phyloP scores from a whole-genome alignment of 35 echinoderm and acorn worm species.

The Strongylocentrotus purpuratus region DNA sequence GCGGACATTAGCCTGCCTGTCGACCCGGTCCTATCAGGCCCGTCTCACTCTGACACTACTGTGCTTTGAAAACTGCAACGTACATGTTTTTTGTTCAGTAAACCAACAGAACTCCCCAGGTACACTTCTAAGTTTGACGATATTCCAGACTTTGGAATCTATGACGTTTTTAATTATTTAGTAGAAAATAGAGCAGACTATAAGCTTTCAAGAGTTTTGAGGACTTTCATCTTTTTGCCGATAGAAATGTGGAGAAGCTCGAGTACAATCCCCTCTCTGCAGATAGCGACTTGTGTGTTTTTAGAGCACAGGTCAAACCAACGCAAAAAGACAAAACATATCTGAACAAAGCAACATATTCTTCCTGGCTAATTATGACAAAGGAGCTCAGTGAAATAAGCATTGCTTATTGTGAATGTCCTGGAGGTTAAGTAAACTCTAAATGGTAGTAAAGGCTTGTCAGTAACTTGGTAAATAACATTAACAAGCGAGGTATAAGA shows the following conservation, averaged over 20 bases:
- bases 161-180: neutral
- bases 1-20: neutral
- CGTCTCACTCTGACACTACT: neutral
- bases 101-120: neutral
- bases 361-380: too few species aligned
- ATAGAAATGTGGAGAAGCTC: too few species aligned
- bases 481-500: conserved; percentile 58
- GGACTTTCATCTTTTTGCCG: neutral
- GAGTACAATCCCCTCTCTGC: too few species aligned
- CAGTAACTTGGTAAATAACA: conserved; percentile 60
- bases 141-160: neutral
- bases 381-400: too few species aligned
- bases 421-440: too few species aligned
- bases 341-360: too few species aligned
- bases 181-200: neutral
- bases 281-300: too few species aligned
- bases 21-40: neutral
- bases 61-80: neutral
- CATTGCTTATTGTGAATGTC: too few species aligned
- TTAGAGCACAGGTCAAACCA: too few species aligned
- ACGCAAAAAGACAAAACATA: too few species aligned
- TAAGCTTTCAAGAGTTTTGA: neutral
- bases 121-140: neutral
- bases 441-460: conserved; percentile 5
- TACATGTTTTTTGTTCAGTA: neutral